Conservation (phyloP, 30 jellyfish, hydroid and myxozoan genomes). For the Pseudorhiza aurosa region DNA sequence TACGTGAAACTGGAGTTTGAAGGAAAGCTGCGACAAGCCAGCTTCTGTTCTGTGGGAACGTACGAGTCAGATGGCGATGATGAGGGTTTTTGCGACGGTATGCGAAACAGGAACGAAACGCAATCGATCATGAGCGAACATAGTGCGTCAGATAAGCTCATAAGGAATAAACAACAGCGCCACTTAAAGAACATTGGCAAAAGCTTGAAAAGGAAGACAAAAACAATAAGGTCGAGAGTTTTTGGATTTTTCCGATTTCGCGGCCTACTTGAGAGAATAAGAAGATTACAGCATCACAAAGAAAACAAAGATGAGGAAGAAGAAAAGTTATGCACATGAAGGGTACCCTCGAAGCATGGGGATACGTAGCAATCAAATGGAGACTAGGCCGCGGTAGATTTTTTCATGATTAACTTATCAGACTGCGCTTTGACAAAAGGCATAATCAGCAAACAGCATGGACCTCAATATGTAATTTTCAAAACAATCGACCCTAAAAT, state of each 20-base stretch:
- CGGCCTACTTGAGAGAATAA: constrained; percentile 5
- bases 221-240: constrained; percentile 4
- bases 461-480: too few relatives aligned
- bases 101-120: constrained; percentile 36
- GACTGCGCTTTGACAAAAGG: too few relatives aligned
- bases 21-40: constrained; percentile 48
- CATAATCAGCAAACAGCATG: too few relatives aligned
- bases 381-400: too few relatives aligned
- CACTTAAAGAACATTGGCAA: not conserved
- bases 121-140: constrained; percentile 13
- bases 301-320: constrained; percentile 2
- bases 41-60: constrained; percentile 40
- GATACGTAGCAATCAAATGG: too few relatives aligned
- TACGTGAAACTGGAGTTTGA: constrained; percentile 36
- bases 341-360: not conserved
- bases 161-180: not conserved
- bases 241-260: constrained; percentile 39
- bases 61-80: constrained; percentile 1
- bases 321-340: not conserved
- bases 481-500: too few relatives aligned
- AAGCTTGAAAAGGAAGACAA: constrained; percentile 4
- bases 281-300: not conserved
- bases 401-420: too few relatives aligned
- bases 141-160: constrained; percentile 1
- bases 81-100: constrained; percentile 6